Base-by-base conservation (phyloP, 35 echinoderm and acorn worm species). In the Ophioderma brevispina region DNA sequence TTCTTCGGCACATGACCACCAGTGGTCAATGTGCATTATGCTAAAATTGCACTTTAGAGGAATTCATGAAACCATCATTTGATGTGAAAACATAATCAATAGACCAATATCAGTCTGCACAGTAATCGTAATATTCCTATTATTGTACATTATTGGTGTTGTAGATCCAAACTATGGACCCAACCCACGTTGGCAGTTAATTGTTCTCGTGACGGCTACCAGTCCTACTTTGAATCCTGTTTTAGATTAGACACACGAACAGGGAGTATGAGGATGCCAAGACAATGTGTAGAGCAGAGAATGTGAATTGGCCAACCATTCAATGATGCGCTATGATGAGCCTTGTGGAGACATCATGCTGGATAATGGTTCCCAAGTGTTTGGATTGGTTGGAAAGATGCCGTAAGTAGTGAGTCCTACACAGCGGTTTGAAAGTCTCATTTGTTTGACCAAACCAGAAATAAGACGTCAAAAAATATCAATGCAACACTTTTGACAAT, bases 381-480 rank as follows among this genome's bases (percentile, higher is more conserved):
- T 0, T 91, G 90, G 90, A 91, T 91, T 85, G 90, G 90, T 55
- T 78, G 85, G 82, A 35, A 85, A 70, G 1, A 70, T 15, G 59
- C 10, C n/a, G 59, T 70, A 3, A 70, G 59, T 70, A 52, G 8
- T 52, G 46, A 52, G n/a, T n/a, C n/a, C n/a, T n/a, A n/a, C n/a
- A n/a, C n/a, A n/a, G n/a, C n/a, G n/a, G n/a, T n/a, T n/a, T n/a
- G n/a, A n/a, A n/a, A n/a, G n/a, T n/a, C n/a, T n/a, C n/a, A n/a
- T n/a, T n/a, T n/a, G n/a, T n/a, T n/a, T n/a, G n/a, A n/a, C n/a
- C n/a, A n/a, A 46, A 4, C 4, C 41, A 8, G 4, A 46, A 46
- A 46, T 17, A 46, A 46, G 4, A 17, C 41, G 17, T 46, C 17
- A 17, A 46, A 4, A 8, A 46, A 46, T 4, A 46, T 46, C 4